Base-by-base conservation (phyloP, 2,113 vertebrate species). In the Cnemophilus loriae region DNA sequence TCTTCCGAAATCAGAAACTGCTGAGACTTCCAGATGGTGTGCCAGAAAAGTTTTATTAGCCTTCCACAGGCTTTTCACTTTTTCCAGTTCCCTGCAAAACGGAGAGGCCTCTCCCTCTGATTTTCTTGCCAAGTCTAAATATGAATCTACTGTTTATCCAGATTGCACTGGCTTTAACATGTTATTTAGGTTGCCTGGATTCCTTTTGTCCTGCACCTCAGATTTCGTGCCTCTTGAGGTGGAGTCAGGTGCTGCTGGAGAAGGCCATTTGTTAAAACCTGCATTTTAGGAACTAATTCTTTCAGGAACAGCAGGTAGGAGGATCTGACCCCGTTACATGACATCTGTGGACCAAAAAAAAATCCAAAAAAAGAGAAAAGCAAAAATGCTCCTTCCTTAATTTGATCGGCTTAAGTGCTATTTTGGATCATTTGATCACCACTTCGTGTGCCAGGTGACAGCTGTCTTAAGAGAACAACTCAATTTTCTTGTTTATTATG, bases 41-140 rank as follows among this genome's bases (percentile, higher is more conserved):
- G 79, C 79, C 89, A 87, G 16, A 78, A 93, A 14, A 47, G 67
- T 77, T 93, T 96, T 81, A 61, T 86, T 91, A 81, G 93, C 42
- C 30, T 27, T 84, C 73, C n/a, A 12, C 71, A 90, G 93, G 86
- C 77, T 96, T 94, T 90, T 52, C 21, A 70, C 78, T 94, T 86
- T 90, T 89, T 84, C 81, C 95, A 80, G n/a, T 57, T 33, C n/a
- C 18, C 33, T 77, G 68, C 32, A 76, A 93, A 95, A 95, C 4
- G 13, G 23, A 53, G 47, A 11, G 82, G 73, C 89, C 35, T 41
- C 89, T 92, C 64, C 37, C 39, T 79, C 89, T 80, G 67, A 24
- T 23, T 78, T 75, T 90, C 94, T 74, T 95, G 96, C 95, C 96
- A 97, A 96, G 77, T 95, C 91, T 65, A 90, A 94, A 93, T 91